A percentile compares a stretch with the other conserved stretches of the same genome.
Conservation (phyloP, 2,113 vertebrate species). For the Trinectes maculatus region DNA sequence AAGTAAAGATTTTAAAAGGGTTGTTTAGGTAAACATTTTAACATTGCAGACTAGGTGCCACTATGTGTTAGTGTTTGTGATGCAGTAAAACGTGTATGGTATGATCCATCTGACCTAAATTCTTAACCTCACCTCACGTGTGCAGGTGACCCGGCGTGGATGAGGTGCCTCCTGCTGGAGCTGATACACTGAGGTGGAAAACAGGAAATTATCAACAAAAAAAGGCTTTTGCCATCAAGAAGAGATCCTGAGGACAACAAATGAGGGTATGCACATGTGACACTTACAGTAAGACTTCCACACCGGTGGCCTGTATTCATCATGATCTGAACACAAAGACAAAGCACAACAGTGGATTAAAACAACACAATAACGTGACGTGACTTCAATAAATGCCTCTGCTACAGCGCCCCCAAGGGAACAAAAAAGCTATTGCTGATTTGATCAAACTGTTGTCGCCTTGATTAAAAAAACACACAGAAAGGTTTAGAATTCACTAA, state of each 20-base stretch:
- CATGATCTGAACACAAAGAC: constrained; percentile 72
- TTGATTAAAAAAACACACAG: no score
- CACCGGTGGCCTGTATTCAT: constrained; percentile 78
- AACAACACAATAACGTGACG: background rate
- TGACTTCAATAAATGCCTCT: constrained; percentile 2
- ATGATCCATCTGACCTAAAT: no score
- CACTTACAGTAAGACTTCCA: constrained; percentile 80
- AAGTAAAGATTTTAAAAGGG: no score
- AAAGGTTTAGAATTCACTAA: no score
- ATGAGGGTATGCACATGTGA: background rate
- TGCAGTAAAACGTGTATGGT: no score
- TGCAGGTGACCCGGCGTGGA: constrained; percentile 87
- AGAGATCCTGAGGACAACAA: background rate
- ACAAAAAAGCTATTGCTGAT: background rate
- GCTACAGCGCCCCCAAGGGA: constrained; percentile 45
- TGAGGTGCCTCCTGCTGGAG: constrained; percentile 98
- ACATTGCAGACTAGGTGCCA: no score
- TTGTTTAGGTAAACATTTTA: no score
- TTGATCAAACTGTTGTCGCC: background rate
- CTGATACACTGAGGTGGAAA: constrained; percentile 89
- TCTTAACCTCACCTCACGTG: constrained; percentile 79
- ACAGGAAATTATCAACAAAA: no score
- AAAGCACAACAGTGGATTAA: background rate
- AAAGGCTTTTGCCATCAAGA: no score
- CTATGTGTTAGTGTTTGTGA: no score